Base-by-base conservation (phyloP, 2,888 invertebrate genomes). In the Formica aserva region DNA sequence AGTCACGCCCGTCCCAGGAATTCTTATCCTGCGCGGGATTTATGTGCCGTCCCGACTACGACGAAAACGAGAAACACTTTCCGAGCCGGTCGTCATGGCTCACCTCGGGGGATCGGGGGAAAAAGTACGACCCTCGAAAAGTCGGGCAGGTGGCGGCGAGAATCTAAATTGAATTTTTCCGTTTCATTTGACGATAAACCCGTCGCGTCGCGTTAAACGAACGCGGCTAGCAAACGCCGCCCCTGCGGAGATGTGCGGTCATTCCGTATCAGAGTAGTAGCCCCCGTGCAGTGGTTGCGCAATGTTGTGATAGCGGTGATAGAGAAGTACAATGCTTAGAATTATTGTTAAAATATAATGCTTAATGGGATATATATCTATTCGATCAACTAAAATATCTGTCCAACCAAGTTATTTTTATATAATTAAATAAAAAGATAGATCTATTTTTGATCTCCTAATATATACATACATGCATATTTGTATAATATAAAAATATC, bases 141-240 rank as follows among this genome's bases (percentile, higher is more conserved):
- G 66, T 48, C 67, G 81, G 62, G 69, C 45, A 69, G 69, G 55
- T n/a, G 38, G 52, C 62, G 69, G 83, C 84, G 82, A 69, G 90
- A 85, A 88, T 91, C 92, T 88, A 92, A 92, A 92, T 92, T 92
- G 92, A 92, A 92, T 92, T 92, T 91, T 92, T 92, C 92, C 92
- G 92, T 92, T 92, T 92, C 92, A 92, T 92, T 92, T 92, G 91
- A 91, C 92, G 91, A 92, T 92, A 92, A 92, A 89, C 82, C 85
- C 78, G 84, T 75, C 86, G 87, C 86, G 66, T 85, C 88, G 85
- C 72, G 83, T 90, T 90, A 90, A 90, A 89, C 88, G 89, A 88
- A 89, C 86, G 85, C 65, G 60, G 60, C 18, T 45, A 15, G 45
- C 60, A 45, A 78, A 45, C 45, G 69, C 32, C 22, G 18, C 22